These are phyloP conservation scores for Pangasianodon hypophthalmus DNA, from an alignment of 2,113 vertebrate species.

Conservation along the genomic window DNA sequence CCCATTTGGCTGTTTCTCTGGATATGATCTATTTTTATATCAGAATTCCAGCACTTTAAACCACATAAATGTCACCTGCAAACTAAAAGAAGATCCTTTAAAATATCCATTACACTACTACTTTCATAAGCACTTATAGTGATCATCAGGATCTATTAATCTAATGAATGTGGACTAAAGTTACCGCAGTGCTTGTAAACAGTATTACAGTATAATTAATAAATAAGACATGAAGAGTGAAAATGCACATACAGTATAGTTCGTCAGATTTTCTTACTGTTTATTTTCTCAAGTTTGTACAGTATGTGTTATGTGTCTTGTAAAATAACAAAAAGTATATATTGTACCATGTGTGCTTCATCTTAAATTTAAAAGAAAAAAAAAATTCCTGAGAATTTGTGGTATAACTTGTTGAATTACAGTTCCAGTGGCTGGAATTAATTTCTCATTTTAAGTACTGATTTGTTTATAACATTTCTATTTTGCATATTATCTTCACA, in stretches of 20 bases:
- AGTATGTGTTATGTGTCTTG: slow-evolving; percentile 51
- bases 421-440: slow-evolving; percentile 36
- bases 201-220: slow-evolving; percentile 55
- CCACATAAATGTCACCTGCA: slow-evolving; percentile 33
- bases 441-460: slow-evolving; percentile 48
- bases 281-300: slow-evolving; percentile 71
- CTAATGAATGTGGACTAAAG: slow-evolving; percentile 50
- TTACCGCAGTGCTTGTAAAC: slow-evolving; percentile 33
- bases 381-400: slow-evolving; percentile 31
- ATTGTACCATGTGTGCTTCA: slow-evolving; percentile 53
- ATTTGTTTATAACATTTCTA: slow-evolving; percentile 56
- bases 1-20: slow-evolving; percentile 45
- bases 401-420: slow-evolving; percentile 55
- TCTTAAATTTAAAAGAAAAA: slow-evolving; percentile 17
- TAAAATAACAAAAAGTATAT: slow-evolving; percentile 32
- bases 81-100: slow-evolving; percentile 41
- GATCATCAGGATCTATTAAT: slow-evolving; percentile 52
- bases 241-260: slow-evolving; percentile 60
- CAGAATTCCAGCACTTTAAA: slow-evolving; percentile 61
- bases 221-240: slow-evolving; percentile 55
- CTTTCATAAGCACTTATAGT: slow-evolving; percentile 51
- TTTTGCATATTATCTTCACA: slow-evolving; percentile 48
- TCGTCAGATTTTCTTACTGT: slow-evolving; percentile 59
- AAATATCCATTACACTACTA: slow-evolving; percentile 40
- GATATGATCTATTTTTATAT: slow-evolving; percentile 69